Evolutionary conservation across 2,113 vertebrate genomes (phyloP).

Genomic region (Pagrus major): DNA sequence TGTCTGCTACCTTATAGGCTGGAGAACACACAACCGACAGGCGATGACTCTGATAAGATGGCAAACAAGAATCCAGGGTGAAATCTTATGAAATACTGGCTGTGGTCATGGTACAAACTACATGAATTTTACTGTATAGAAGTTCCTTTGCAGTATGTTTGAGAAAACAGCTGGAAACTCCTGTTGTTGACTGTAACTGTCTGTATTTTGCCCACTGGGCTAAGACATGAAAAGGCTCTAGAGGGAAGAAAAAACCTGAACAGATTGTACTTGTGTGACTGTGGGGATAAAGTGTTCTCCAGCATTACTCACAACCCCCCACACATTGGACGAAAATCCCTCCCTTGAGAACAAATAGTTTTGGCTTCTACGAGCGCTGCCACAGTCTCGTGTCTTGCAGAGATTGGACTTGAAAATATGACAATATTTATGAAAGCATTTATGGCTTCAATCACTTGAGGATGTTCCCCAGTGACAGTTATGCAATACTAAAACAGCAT

Average conservation of each 20-base stretch:
- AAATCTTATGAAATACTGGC: not conserved
- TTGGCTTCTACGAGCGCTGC: conserved; percentile 4
- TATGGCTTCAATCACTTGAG: not conserved
- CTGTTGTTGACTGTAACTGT: not conserved
- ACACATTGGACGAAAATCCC: not conserved
- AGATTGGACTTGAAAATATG: conserved; percentile 21
- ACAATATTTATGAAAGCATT: conserved; percentile 25
- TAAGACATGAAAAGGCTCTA: not conserved
- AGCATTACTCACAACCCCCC: conserved; percentile 39
- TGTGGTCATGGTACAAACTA: not conserved
- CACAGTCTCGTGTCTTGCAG: not conserved
- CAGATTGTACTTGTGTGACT: conserved; percentile 47
- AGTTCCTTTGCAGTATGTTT: not conserved
- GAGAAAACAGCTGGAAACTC: not conserved
- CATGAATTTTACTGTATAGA: not conserved
- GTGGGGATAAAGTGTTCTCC: conserved; percentile 55
- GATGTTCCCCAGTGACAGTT: not conserved
- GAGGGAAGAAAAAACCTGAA: not conserved
- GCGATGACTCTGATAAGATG: not conserved
- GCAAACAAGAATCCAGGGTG: not conserved
- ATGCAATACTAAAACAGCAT: not conserved
- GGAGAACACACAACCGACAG: not conserved
- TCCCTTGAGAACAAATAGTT: conserved; percentile 40
- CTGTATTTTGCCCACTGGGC: not conserved
- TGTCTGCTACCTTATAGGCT: not conserved